Evolutionary conservation across 2,888 invertebrate genomes (phyloP).

Genomic region (Xylota segnis): DNA sequence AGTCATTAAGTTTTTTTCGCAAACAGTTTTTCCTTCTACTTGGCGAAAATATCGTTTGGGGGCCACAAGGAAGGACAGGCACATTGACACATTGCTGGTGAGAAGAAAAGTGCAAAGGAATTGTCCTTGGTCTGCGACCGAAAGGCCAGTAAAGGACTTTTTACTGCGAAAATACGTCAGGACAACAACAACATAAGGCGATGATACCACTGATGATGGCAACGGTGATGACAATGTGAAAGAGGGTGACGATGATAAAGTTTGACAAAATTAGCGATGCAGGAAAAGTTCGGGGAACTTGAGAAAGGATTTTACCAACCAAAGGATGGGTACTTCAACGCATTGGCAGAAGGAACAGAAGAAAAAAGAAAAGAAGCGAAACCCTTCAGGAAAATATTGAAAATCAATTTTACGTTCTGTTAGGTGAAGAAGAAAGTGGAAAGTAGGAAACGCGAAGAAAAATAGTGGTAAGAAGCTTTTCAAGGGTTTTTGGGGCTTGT

Average conservation of each 20-base stretch:
- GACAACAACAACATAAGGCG: conserved; percentile 47
- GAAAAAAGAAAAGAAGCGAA: not conserved
- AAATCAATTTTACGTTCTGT: conserved; percentile 72
- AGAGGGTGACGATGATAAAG: conserved; percentile 75
- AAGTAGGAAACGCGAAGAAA: conserved; percentile 8
- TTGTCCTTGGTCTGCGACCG: conserved; percentile 17
- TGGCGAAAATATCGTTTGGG: conserved; percentile 25
- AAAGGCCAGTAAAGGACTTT: conserved; percentile 29
- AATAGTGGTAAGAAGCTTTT: conserved; percentile 51
- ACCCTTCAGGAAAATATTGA: conserved; percentile 58
- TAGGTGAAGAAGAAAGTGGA: conserved; percentile 36
- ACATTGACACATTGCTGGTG: conserved; percentile 53
- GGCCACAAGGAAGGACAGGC: conserved; percentile 36
- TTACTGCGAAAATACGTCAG: conserved; percentile 47
- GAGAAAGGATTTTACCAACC: conserved; percentile 63
- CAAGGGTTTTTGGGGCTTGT: conserved; percentile 26
- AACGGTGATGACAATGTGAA: conserved; percentile 58
- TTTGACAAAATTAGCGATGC: conserved; percentile 77
- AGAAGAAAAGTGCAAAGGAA: conserved; percentile 49
- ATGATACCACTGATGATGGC: conserved; percentile 55
- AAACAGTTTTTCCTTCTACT: conserved; percentile 19
- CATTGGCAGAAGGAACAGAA: not conserved
- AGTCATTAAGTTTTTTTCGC: conserved; percentile 54
- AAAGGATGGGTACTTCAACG: conserved; percentile 23
- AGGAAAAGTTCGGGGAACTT: conserved; percentile 69